Evolutionary conservation across 2,888 invertebrate species (phyloP), one percentile per base, ranked within the genome.

Genomic region (Marasmarcha lunaedactyla): DNA sequence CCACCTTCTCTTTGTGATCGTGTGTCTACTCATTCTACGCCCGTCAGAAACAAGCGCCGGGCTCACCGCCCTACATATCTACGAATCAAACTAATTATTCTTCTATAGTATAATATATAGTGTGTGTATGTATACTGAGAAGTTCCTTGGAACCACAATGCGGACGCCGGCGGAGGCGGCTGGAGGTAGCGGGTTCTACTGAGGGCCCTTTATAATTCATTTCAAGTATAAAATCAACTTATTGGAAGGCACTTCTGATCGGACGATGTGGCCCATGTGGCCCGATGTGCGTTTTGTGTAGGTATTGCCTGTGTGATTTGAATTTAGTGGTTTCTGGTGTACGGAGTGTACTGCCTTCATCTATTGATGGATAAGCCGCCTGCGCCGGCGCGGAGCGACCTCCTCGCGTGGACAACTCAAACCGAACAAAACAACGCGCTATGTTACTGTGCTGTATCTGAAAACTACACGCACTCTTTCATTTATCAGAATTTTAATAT

Each of bases 181-280:
- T 67, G 64, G 65, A 64, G 61, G 89, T 87, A 77, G 84, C 78
- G 85, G 86, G 90, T 90, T 84, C 92, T 93, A 93, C 93, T 90
- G 90, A 90, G 93, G 93, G 93, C 92, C 93, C 89, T 84, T 88
- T 89, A 88, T 50, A 83, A 84, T 84, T 62, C 73, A 84, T 87
- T 87, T 89, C 88, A 89, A 88, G 89, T 90, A 91, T 90, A 92
- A 93, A 92, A 89, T 87, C 89, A 91, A 91, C 88, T 89, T 68
- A 58, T 78, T 88, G 91, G 93, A 93, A 93, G 93, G 93, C 93
- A 93, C 93, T 93, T 93, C 89, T 90, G 90, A 90, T 90, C 92
- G 93, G 93, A 93, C 93, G 92, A 91, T 89, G 88, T 90, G 93
- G 93, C 92, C 93, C 92, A 91, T n/a, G n/a, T n/a, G n/a, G n/a